Base-by-base conservation (phyloP, 2,797 vertebrate species). In the Sitta carolinensis region DNA sequence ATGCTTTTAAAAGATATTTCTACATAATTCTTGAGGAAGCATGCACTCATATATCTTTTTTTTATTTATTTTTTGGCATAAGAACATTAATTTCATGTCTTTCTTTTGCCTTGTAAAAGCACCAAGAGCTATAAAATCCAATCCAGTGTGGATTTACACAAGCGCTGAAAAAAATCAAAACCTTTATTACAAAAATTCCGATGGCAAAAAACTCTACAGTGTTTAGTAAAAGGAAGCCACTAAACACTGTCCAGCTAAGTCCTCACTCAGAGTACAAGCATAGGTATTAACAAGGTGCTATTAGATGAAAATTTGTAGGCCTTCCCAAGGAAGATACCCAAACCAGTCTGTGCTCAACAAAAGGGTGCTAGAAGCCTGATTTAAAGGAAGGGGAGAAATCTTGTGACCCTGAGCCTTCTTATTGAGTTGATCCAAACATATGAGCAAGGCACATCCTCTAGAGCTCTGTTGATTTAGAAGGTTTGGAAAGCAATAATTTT, bases 1-100 rank as follows among this genome's bases (percentile, higher is more conserved):
- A 58, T 76, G 61, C 80, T 92, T 95, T 92, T 69, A 82, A 84
- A 94, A 90, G 69, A 8, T 75, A 55, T 51, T 83, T 91, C 64
- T 72, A 27, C 29, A 13, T 61, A 84, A 29, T 84, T 90, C 63
- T 94, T 93, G 55, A 59, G 40, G 57, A 74, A 74, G 38, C 70
- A 26, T 81, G 34, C 38, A 34, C 1, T 1, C 42, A 17, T 38
- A n/a, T 1, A 0, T 86, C 6, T 22, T 74, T 48, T 36, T 70
- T 82, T 26, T 17, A 38, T 40, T 43, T 10, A 19, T 70, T 61
- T 67, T 84, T 84, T 87, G 5, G 30, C 16, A 14, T 58, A 40
- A 34, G n/a, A 76, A 55, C 12, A 11, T 82, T 79, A 1, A 22
- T 88, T 66, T 88, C 27, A 23, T 88, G 73, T 17, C 15, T 57